These are phyloP conservation scores for Zaprionus inermis DNA, from an alignment of 1,140 invertebrate species.

Conservation along the genomic window DNA sequence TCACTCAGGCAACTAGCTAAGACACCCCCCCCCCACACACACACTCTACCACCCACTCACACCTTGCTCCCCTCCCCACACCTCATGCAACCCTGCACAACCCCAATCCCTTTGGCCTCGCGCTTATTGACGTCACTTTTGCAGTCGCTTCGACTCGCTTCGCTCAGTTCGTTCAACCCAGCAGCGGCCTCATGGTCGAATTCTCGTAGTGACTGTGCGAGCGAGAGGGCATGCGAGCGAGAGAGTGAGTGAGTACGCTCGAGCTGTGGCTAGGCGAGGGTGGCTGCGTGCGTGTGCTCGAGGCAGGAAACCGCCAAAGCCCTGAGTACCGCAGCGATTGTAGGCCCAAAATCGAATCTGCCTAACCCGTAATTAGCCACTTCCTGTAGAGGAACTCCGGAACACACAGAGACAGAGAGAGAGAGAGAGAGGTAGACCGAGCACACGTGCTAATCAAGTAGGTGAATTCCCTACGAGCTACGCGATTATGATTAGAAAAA, in stretches of 20 bases:
- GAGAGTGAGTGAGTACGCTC: neutral
- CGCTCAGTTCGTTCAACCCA: constrained; percentile 74
- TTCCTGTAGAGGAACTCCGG: neutral
- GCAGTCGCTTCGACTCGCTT: constrained; percentile 59
- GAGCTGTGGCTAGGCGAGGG: too few species aligned
- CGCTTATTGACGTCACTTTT: constrained; percentile 79
- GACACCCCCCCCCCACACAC: too few species aligned
- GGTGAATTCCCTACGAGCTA: neutral
- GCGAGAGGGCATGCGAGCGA: neutral
- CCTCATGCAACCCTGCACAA: constrained; percentile 14
- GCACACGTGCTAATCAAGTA: neutral
- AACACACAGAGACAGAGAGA: neutral
- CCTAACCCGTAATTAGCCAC: neutral
- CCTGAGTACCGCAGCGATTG: neutral
- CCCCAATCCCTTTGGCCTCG: constrained; percentile 65
- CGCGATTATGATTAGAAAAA: too few species aligned
- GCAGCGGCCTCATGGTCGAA: constrained; percentile 65
- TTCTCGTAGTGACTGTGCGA: constrained; percentile 29
- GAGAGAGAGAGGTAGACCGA: neutral
- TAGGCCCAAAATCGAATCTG: constrained; percentile 3
- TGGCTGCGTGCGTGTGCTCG: too few species aligned
- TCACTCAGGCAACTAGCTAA: too few species aligned
- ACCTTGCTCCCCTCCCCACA: constrained; percentile 25
- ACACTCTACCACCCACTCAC: constrained; percentile 33
- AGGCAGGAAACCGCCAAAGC: neutral